These are phyloP conservation scores for Amazonetta brasiliensis DNA, from an alignment of 2,797 vertebrate genomes.

Conservation along the genomic window DNA sequence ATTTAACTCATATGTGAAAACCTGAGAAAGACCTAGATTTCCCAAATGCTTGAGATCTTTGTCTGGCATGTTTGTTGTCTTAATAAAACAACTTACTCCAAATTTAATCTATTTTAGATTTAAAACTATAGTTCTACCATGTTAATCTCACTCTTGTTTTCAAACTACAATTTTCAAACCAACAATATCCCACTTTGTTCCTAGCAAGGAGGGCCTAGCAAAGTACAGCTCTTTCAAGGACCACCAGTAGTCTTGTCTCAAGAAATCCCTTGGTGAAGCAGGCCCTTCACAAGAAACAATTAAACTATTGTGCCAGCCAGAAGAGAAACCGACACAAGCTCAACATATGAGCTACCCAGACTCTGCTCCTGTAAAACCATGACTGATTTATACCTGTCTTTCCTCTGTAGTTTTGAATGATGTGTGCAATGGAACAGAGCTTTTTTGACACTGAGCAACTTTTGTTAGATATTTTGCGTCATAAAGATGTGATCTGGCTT, in stretches of 20 bases:
- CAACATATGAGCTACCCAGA: rapidly evolving
- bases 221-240: not conserved
- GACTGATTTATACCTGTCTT: not conserved
- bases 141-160: not conserved
- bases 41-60: not conserved
- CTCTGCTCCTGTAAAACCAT: not conserved
- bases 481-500: not conserved
- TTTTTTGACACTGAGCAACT: not conserved
- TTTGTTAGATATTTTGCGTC: not conserved
- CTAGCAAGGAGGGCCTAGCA: not conserved
- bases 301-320: not conserved
- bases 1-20: not conserved
- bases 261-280: not conserved
- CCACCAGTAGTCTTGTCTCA: not conserved
- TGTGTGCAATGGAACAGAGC: not conserved
- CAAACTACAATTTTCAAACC: not conserved
- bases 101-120: not conserved
- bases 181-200: not conserved
- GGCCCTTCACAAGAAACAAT: not conserved
- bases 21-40: not conserved
- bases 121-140: not conserved
- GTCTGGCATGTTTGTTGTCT: not conserved
- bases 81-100: not conserved
- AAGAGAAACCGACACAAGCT: not conserved
- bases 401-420: not conserved